Base-by-base conservation (phyloP, 1,140 invertebrate species). In the Parapsyche elsis region DNA sequence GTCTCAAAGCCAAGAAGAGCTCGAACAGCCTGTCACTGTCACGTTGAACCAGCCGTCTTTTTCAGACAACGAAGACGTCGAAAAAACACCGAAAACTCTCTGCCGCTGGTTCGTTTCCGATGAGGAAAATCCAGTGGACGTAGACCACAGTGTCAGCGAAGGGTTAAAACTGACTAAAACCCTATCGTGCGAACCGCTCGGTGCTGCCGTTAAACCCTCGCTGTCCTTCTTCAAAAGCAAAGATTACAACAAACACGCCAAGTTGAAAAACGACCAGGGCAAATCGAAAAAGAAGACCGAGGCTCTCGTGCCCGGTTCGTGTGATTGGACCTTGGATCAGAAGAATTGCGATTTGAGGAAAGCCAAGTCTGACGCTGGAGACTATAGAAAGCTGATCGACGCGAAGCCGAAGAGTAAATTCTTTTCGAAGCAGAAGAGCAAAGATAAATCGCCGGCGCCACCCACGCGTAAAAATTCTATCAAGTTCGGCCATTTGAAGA, bases 361-460 rank as follows among this genome's bases (percentile, higher is more conserved):
- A 67, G 38, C 38, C 12, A 26, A 67, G 16, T 77, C 30, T 9
- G 19, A 44, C 57, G 44, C 49, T 23, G 38, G 26, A 46, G 70
- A 77, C 19, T 64, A 38, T 21, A 26, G 64, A 14, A 67, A 67
- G 14, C 5, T 67, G 9, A 9, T 9, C 10, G 64, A 67, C 5
- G 24, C 7, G 14, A 76, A 78, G 12, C 76, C 78, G 21, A 81
- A 79, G 26, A 24, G 73, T 19, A 80, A 84, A 80, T 84, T 84
- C 80, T 84, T 85, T 81, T 85, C 83, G 78, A 85, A 85, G 82
- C 85, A 85, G 81, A 85, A 84, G 82, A 85, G 82, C 74, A 76
- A 74, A 14, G 67, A 82, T 23, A 71, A 67, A 80, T 67, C 79
- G 73, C 9, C 21, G 21, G 9, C 64, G 12, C 23, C 21, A 14